A percentile compares a stretch with the other conserved stretches of the same genome.
Conservation (phyloP, 1,140 invertebrate genomes). For the Drosophila lini region DNA sequence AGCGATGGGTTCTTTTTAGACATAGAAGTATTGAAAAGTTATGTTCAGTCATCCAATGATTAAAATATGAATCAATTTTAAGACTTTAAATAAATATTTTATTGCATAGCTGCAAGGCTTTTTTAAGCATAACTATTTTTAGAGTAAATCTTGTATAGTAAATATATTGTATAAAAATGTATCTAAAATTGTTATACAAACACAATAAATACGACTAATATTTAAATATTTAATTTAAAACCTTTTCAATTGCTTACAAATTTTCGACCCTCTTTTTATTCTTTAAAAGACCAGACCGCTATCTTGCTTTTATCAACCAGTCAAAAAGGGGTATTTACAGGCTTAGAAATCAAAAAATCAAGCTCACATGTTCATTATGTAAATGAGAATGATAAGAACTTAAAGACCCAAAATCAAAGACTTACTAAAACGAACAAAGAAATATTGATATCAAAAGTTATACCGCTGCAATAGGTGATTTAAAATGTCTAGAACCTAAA, state of each 20-base stretch:
- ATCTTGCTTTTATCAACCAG: conserved; percentile 10
- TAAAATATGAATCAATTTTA: neutral
- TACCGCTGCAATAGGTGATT: neutral
- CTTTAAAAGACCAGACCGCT: neutral
- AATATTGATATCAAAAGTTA: neutral
- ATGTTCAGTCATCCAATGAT: neutral
- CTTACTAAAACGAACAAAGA: conserved; percentile 1
- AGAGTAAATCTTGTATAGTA: neutral
- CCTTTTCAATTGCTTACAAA: neutral
- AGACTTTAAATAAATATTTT: neutral
- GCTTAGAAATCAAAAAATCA: neutral
- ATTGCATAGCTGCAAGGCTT: neutral
- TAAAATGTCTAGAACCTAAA: neutral
- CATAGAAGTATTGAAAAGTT: neutral
- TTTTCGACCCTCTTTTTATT: neutral
- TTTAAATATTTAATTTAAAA: neutral
- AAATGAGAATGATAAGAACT: conserved; percentile 19
- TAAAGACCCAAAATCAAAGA: neutral
- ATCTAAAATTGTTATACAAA: neutral
- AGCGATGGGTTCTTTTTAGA: neutral
- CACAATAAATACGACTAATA: too few relatives aligned
- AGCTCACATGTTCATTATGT: conserved; percentile 12
- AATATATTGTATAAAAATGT: neutral
- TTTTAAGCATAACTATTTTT: neutral
- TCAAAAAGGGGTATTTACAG: conserved; percentile 2